Base-by-base conservation (phyloP, 2,113 vertebrate genomes). In the Oxyruncus cristatus region DNA sequence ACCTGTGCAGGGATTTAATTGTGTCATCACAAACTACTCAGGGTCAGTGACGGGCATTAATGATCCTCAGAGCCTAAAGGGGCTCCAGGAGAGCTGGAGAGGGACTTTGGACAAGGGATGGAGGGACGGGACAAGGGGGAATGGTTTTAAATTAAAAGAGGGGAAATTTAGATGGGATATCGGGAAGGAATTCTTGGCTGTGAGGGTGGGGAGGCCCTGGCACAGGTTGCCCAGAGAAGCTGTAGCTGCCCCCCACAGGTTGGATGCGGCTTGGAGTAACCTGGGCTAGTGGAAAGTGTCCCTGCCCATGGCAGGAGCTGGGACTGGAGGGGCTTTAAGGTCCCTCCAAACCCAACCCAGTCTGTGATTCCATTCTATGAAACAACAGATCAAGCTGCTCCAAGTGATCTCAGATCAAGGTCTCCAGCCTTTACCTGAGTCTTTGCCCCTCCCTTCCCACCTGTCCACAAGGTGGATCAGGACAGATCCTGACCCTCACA, bases 1-100 rank as follows among this genome's bases (percentile, higher is more conserved):
- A 35, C 46, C 42, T 1, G 0, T 0, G 2, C 3, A 63, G 33
- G 62, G 42, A 47, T 27, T 71, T 21, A 20, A 16, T 18, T 58
- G 37, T 33, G 14, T 28, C 35, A 35, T 17, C 83, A 83, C 5
- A 56, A 86, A 17, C 4, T 30, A 16, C 52, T 68, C 46, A 17
- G 70, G 28, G 53, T 30, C 44, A 67, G 77, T 28, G 28, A 61
- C 11, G 20, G 47, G n/a, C 16, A 26, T 7, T 14, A 21, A n/a
- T 15, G 39, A 17, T n/a, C 33, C 53, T 41, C 62, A 55, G 30
- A 15, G 19, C 35, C 50, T 11, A 59, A 59, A 59, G 68, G 39
- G 62, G 28, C 27, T 65, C 62, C 62, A 65, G 27, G 17, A 61
- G n/a, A n/a, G 26, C 59, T 80, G 35, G 21, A 49, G 32, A 65